These are phyloP conservation scores for Calliphora vomitoria DNA, from an alignment of 2,888 invertebrate species.

Conservation along the genomic window DNA sequence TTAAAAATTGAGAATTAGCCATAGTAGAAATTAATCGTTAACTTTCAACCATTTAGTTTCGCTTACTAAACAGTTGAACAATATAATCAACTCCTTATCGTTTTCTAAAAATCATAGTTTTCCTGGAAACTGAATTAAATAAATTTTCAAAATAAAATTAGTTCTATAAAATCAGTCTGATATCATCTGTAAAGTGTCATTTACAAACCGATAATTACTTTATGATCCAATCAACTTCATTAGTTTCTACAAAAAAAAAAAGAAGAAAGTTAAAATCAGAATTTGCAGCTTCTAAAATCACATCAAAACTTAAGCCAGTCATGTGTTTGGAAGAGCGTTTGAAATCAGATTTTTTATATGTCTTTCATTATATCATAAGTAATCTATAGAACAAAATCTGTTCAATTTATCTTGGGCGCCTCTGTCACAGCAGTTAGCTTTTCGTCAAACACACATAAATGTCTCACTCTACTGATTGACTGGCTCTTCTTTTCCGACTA, in stretches of 20 bases:
- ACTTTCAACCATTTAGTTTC: too few species aligned
- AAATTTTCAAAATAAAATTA: conserved; percentile 2
- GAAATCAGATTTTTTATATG: background rate
- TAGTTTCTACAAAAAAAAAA: background rate
- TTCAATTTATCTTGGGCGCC: conserved; percentile 69
- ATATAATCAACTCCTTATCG: conserved; percentile 9
- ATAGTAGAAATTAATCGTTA: too few species aligned
- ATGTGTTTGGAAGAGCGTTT: background rate
- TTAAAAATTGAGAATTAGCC: too few species aligned
- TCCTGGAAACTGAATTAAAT: background rate
- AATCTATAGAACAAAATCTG: conserved; percentile 53
- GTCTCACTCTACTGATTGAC: conserved; percentile 63
- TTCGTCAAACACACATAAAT: conserved; percentile 67
- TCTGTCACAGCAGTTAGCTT: conserved; percentile 71
- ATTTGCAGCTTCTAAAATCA: conserved; percentile 48
- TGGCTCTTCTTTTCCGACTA: conserved; percentile 21
- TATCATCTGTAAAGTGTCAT: conserved; percentile 35
- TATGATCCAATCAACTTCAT: conserved; percentile 42
- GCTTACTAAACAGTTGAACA: background rate
- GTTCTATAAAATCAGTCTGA: conserved; percentile 3
- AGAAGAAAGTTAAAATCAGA: conserved; percentile 19
- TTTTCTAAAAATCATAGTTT: background rate
- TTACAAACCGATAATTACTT: conserved; percentile 50
- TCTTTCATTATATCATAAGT: background rate
- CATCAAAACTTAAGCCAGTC: background rate